These are phyloP conservation scores for Agrochola lychnidis DNA, from an alignment of 2,888 invertebrate genomes.

Conservation along the genomic window DNA sequence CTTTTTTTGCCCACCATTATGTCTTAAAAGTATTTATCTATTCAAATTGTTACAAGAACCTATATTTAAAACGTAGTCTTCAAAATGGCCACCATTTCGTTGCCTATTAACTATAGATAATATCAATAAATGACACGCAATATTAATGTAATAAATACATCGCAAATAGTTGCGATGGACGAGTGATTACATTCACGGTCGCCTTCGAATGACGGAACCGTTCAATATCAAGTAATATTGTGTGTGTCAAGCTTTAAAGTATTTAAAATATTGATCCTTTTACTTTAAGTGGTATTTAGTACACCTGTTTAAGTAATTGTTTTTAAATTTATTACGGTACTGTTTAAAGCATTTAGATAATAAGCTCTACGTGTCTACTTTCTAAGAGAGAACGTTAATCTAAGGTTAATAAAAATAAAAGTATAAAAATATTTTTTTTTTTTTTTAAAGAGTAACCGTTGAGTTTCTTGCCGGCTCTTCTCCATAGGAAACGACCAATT, in stretches of 20 bases:
- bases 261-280: conserved; percentile 36
- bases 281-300: conserved; percentile 19
- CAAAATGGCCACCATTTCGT: conserved; percentile 45
- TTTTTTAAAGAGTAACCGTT: too few relatives aligned
- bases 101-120: conserved; percentile 51
- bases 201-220: conserved; percentile 50
- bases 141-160: conserved; percentile 44
- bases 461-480: too few relatives aligned
- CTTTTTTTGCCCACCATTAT: conserved; percentile 3
- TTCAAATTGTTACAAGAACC: conserved; percentile 4
- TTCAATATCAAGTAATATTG: conserved; percentile 17
- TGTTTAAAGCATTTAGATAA: conserved; percentile 5
- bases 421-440: too few relatives aligned
- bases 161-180: conserved; percentile 49
- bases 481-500: too few relatives aligned
- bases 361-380: neutral
- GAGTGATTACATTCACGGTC: conserved; percentile 17
- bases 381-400: neutral
- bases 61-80: conserved; percentile 10
- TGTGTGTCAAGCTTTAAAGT: neutral
- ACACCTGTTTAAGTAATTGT: conserved; percentile 48
- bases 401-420: neutral
- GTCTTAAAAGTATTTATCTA: conserved; percentile 6
- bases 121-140: conserved; percentile 51
- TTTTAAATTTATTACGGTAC: conserved; percentile 2